Percentiles rank a stretch among this genome's conserved stretches.
These are phyloP conservation scores for Astur gentilis DNA, from an alignment of 2,113 vertebrate species.

Conservation along the genomic window DNA sequence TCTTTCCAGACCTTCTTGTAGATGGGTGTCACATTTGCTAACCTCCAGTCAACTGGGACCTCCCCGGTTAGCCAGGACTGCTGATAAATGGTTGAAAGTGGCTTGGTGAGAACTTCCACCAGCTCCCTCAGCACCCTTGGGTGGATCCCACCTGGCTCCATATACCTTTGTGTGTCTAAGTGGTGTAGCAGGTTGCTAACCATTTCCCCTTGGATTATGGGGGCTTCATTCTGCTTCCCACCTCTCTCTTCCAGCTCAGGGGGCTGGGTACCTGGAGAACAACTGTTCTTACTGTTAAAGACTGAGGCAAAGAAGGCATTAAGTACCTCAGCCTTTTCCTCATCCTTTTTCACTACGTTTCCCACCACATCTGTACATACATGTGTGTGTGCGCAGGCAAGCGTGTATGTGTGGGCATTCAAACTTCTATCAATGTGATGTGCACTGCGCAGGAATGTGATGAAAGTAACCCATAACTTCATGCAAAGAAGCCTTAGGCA, in stretches of 20 bases:
- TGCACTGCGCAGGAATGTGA: neutral
- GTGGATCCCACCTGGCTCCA: neutral
- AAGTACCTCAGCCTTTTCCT: neutral
- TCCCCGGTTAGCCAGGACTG: neutral
- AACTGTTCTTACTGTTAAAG: neutral
- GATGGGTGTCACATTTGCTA: neutral
- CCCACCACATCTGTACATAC: neutral
- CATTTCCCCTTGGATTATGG: neutral
- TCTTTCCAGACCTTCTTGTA: neutral
- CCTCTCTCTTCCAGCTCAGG: neutral
- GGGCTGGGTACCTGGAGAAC: neutral
- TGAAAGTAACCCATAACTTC: neutral
- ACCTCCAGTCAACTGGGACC: neutral
- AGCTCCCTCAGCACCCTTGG: neutral
- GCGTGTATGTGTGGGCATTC: neutral
- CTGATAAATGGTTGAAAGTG: neutral
- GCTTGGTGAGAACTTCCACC: neutral
- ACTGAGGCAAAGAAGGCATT: neutral
- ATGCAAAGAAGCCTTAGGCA: neutral
- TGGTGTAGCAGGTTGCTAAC: neutral
- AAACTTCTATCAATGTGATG: neutral
- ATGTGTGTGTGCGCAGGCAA: neutral
- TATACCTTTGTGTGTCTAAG: too few species aligned
- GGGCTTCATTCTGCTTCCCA: neutral
- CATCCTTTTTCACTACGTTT: neutral